A percentile compares a stretch with the other conserved stretches of the same genome.
These are phyloP conservation scores for Catharus ustulatus DNA, from an alignment of 2,797 vertebrate species.

Conservation along the genomic window DNA sequence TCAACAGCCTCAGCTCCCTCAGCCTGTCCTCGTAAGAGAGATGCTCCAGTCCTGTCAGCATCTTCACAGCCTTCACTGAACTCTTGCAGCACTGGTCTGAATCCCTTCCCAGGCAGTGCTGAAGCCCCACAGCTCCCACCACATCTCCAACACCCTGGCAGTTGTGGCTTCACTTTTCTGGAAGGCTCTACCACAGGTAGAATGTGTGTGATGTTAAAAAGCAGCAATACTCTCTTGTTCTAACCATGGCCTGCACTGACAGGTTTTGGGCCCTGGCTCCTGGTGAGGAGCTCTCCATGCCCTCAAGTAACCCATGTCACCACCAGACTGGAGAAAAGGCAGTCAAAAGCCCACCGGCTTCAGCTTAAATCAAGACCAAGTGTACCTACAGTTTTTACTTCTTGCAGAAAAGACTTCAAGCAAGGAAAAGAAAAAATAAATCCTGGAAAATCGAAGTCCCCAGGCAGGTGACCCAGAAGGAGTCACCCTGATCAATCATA, in stretches of 20 bases:
- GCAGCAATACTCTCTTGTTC: neutral
- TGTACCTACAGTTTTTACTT: neutral
- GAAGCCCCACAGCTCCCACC: neutral
- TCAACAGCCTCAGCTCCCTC: neutral
- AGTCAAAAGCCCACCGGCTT: neutral
- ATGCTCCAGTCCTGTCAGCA: neutral
- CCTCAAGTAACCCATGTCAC: neutral
- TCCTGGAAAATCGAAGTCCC: neutral
- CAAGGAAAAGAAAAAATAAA: neutral
- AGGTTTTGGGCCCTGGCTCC: neutral
- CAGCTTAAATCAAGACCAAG: neutral
- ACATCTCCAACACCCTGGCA: accelerated
- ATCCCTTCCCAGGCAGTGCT: neutral
- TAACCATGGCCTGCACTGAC: neutral
- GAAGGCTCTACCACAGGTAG: neutral
- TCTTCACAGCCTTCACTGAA: neutral
- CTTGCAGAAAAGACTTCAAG: neutral
- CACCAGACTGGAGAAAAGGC: neutral
- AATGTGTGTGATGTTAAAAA: neutral
- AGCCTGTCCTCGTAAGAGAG: neutral
- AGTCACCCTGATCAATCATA: accelerated
- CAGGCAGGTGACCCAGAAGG: neutral
- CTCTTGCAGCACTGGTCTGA: neutral
- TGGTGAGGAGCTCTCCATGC: accelerated
- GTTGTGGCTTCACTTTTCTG: neutral